phyloP scores from a whole-genome alignment of 2,113 vertebrate species.

The Nibea albiflora region DNA sequence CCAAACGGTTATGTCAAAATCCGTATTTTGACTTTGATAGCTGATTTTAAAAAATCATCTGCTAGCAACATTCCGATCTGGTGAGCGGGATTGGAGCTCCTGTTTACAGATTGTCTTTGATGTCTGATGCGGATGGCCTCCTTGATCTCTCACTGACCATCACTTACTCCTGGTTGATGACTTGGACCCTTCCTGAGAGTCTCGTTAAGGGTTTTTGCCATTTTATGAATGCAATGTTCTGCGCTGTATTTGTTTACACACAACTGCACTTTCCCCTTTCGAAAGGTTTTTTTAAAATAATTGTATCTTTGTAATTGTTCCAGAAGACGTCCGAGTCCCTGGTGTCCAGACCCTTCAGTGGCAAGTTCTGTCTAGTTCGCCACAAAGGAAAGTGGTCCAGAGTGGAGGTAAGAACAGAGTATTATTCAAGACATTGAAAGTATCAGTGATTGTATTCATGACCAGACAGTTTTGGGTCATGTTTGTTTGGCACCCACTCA shows the following conservation, averaged over 20 bases:
- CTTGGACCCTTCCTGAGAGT: no score
- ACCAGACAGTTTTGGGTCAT: neutral
- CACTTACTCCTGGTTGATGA: no score
- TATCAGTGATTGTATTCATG: neutral
- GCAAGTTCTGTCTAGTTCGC: slow-evolving; percentile 91
- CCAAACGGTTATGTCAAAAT: neutral
- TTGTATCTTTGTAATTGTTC: slow-evolving; percentile 37
- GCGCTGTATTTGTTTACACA: neutral
- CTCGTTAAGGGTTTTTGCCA: no score
- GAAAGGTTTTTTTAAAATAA: neutral
- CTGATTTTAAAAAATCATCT: neutral
- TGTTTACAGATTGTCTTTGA: neutral
- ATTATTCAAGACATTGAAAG: neutral
- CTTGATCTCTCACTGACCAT: neutral
- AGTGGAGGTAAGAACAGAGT: slow-evolving; percentile 87
- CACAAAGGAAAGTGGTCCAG: slow-evolving; percentile 92
- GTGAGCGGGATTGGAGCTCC: no score
- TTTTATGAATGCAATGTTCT: no score
- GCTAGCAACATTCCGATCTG: neutral
- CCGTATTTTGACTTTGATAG: no score
- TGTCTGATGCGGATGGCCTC: neutral
- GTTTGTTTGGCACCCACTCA: neutral
- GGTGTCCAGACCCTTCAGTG: slow-evolving; percentile 90
- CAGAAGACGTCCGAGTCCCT: slow-evolving; percentile 85
- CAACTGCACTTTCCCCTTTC: neutral